These are phyloP conservation scores for Dysidea cf. avara DNA, from an alignment of 37 sponge, comb jelly and placozoan genomes.

Conservation along the genomic window DNA sequence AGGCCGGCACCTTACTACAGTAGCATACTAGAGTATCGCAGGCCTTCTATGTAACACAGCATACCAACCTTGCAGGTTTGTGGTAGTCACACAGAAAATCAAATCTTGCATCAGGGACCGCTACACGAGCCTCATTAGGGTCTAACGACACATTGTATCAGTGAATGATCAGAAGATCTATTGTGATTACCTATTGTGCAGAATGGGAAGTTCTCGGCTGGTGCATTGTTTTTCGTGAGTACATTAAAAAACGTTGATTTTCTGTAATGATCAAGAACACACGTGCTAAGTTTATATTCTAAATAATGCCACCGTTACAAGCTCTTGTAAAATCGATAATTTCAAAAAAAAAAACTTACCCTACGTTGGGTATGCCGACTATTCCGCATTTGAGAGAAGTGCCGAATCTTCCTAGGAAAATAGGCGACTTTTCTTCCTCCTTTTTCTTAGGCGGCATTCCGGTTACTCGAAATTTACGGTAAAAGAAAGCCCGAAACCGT, in stretches of 20 bases:
- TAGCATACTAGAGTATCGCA: neutral
- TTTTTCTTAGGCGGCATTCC: conserved; percentile 97
- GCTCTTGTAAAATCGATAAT: neutral
- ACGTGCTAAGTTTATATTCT: neutral
- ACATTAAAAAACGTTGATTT: conserved; percentile 99
- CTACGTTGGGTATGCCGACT: conserved; percentile 97
- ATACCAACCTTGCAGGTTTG: conserved; percentile 70
- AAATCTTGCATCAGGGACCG: conserved; percentile 90
- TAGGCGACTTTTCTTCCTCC: conserved; percentile 62
- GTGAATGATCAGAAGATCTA: conserved; percentile 1
- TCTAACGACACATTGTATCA: neutral
- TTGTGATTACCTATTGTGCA: conserved; percentile 98
- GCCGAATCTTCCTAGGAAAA: conserved; percentile 88
- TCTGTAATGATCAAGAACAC: conserved; percentile 22
- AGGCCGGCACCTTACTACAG: conserved; percentile 82
- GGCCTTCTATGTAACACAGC: neutral
- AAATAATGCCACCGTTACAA: neutral
- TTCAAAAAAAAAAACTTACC: conserved; percentile 64
- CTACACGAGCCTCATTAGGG: conserved; percentile 59
- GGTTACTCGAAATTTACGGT: too few relatives aligned
- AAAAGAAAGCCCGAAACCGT: too few relatives aligned
- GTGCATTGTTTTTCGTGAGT: conserved; percentile 82
- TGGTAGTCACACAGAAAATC: conserved; percentile 81
- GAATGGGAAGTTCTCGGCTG: conserved; percentile 99
- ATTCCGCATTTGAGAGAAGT: conserved; percentile 97